These are phyloP conservation scores for Trachops cirrhosus DNA, from an alignment of 2,797 vertebrate species.

Conservation along the genomic window DNA sequence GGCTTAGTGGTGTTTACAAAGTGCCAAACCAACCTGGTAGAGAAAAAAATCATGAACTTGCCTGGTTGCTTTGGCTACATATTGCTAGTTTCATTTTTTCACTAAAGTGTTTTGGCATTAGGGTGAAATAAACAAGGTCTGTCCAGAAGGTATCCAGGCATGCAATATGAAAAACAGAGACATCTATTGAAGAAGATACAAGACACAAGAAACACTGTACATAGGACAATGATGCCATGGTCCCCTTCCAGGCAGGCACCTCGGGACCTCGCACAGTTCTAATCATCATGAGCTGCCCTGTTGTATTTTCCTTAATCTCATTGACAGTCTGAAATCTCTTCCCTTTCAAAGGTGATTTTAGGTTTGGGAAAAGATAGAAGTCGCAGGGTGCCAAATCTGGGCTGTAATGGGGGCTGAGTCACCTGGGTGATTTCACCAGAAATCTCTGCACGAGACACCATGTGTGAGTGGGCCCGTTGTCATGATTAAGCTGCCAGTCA, in stretches of 20 bases:
- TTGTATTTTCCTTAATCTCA: not conserved
- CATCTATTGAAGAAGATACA: not conserved
- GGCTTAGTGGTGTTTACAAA: slow-evolving; percentile 13
- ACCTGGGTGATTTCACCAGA: not conserved
- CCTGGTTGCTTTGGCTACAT: slow-evolving; percentile 33
- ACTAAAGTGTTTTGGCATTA: slow-evolving; percentile 48
- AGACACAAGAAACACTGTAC: not conserved
- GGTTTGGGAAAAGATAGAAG: not conserved
- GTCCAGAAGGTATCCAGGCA: not conserved
- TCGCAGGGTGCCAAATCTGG: not conserved
- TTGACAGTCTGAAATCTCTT: not conserved
- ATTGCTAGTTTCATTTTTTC: slow-evolving; percentile 19
- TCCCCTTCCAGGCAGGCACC: not conserved
- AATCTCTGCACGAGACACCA: not conserved
- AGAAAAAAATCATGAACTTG: slow-evolving; percentile 22
- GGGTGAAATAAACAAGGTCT: not conserved
- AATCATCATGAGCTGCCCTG: not conserved
- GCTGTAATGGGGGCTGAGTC: not conserved
- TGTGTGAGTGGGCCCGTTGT: not conserved
- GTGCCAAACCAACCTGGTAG: slow-evolving; percentile 50
- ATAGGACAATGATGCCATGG: not conserved
- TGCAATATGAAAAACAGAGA: not conserved
- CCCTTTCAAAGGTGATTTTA: not conserved
- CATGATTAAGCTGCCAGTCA: not conserved
- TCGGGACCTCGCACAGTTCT: not conserved